Evolutionary conservation across 2,797 vertebrate species (phyloP), one percentile per base, ranked within the genome.

Genomic region (Delichon dasypus): DNA sequence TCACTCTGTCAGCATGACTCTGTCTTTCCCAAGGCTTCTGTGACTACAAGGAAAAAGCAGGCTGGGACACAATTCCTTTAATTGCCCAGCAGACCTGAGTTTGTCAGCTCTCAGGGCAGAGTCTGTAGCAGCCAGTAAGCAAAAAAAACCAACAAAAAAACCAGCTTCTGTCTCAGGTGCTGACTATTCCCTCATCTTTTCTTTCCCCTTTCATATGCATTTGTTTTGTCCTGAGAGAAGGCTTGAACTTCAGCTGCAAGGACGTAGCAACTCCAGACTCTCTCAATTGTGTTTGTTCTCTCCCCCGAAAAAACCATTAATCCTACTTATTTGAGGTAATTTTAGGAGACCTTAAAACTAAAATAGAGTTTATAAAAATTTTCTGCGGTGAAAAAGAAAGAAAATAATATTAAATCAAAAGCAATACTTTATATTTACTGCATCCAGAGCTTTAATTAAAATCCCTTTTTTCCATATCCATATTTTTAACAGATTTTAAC

Each of bases 161-260:
- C 17, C 42, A 83, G 60, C n/a, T 95, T 94, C 88, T 93, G 70
- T 93, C 88, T 90, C 92, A 76, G 79, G 79, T 90, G 79, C 72
- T 95, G 88, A 74, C 79, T 74, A 8, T 44, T 61, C 17, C 44
- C 9, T 5, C 32, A 10, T 50, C 62, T 77, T 38, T 62, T 50
- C 47, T 87, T 62, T 70, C 44, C 22, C 16, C 5, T 30, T 81
- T 70, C 30, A 18, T 3, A 3, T 0, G 3, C 13, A 25, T 65
- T 67, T 80, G 22, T 53, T 85, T 90, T 65, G 50, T 57, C 23
- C 2, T 45, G 3, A 27, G 47, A 82, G 58, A 71, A 90, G 32
- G 3, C 36, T 77, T n/a, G 71, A 82, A 74, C 27, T 68, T 65
- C 12, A 88, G 76, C 25, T 58, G 44, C 57, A 77, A 85, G 45